Conservation (phyloP, 2,113 vertebrate genomes). For the Hippocampus abdominalis region DNA sequence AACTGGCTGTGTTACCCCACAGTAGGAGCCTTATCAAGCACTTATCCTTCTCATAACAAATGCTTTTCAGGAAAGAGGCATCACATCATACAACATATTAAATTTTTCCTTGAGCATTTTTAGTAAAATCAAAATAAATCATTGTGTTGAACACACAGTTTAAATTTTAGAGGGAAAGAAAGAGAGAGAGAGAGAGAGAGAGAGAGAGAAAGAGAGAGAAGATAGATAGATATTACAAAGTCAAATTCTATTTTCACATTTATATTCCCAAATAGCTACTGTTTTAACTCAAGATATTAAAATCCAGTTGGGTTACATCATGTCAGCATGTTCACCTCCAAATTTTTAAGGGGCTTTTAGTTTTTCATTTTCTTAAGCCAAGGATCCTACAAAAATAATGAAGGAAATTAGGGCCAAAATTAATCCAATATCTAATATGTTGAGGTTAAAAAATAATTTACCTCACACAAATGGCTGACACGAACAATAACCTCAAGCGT, state of each 20-base stretch:
- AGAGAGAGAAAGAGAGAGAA: no score
- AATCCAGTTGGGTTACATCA: not conserved
- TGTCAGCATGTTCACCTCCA: not conserved
- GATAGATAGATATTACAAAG: no score
- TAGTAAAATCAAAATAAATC: not conserved
- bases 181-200: no score
- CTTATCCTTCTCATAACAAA: conserved; percentile 38
- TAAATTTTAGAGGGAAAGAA: no score
- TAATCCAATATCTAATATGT: not conserved
- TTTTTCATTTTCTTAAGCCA: not conserved
- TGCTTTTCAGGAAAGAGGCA: conserved; percentile 27
- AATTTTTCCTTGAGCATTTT: not conserved
- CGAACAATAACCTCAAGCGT: conserved; percentile 1
- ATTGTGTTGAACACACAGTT: no score
- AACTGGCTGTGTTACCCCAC: conserved; percentile 20
- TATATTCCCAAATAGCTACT: not conserved
- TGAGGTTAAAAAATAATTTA: conserved; percentile 8
- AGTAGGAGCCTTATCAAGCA: conserved; percentile 12
- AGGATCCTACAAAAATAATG: not conserved
- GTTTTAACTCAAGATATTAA: not conserved
- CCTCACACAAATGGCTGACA: conserved; percentile 15
- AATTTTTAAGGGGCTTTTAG: not conserved
- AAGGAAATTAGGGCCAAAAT: not conserved
- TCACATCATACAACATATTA: not conserved
- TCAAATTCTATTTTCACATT: not conserved